Conservation (phyloP, 2,113 vertebrate species). For the Naja naja region DNA sequence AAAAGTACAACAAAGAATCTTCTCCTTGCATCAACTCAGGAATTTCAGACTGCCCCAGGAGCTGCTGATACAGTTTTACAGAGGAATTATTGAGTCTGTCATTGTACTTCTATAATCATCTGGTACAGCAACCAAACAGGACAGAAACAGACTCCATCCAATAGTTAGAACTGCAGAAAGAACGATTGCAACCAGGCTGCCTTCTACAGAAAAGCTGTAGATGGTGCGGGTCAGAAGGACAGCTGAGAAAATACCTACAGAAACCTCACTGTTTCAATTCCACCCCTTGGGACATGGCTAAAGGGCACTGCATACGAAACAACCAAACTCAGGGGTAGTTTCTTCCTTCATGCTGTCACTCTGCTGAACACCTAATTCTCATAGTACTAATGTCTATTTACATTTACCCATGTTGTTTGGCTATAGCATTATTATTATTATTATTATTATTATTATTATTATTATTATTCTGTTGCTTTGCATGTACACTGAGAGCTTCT, state of each 20-base stretch:
- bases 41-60: background rate
- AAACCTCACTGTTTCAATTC: background rate
- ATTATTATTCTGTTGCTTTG: background rate
- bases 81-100: background rate
- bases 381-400: background rate
- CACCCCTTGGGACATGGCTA: background rate
- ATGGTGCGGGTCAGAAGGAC: background rate
- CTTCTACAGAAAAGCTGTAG: background rate
- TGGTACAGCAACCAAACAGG: background rate
- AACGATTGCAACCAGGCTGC: background rate
- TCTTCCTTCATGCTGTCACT: background rate
- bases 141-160: background rate
- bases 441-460: background rate
- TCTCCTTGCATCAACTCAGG: background rate
- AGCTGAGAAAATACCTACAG: background rate
- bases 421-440: background rate
- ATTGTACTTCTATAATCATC: background rate
- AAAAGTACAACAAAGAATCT: background rate
- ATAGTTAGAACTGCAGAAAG: background rate
- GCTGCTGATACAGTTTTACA: background rate
- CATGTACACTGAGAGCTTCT: background rate
- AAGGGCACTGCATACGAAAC: background rate
- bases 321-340: background rate
- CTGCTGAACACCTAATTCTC: background rate
- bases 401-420: background rate